Percentiles rank a stretch among this genome's conserved stretches.
phyloP scores from a whole-genome alignment of 2,113 vertebrate genomes.

The Callopanchax toddi region DNA sequence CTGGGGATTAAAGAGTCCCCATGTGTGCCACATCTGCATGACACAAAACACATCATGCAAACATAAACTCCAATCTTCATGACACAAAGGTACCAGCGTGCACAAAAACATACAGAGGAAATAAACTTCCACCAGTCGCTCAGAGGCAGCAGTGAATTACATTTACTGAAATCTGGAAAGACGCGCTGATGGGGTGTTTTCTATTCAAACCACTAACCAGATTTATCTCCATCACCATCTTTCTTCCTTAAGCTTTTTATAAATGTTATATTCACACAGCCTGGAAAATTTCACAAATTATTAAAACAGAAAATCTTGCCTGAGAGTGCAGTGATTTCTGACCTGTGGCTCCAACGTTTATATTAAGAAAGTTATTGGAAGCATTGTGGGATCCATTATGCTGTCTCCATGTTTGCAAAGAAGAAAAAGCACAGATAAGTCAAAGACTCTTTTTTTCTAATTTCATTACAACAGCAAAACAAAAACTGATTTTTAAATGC shows the following conservation, averaged over 20 bases:
- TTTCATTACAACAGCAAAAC: no score
- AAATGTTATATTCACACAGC: background rate
- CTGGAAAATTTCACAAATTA: background rate
- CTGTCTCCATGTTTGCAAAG: no score
- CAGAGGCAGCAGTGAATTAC: constrained; percentile 1
- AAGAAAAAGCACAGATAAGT: no score
- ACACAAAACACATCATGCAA: constrained; percentile 16
- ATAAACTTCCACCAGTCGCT: constrained; percentile 7
- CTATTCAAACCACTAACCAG: background rate
- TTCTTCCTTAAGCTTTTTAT: background rate
- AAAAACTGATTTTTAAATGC: background rate
- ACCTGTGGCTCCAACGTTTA: background rate
- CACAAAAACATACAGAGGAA: constrained; percentile 22
- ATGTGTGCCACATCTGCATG: constrained; percentile 11
- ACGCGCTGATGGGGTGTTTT: background rate
- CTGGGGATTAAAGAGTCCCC: constrained; percentile 23
- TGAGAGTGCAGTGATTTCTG: background rate
- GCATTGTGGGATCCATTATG: no score
- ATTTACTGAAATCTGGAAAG: constrained; percentile 7
- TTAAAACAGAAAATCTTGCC: background rate
- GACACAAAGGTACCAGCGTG: constrained; percentile 6
- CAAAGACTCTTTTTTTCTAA: no score
- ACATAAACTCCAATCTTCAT: constrained; percentile 1
- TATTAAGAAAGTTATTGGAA: background rate
- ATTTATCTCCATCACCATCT: background rate